Evolutionary conservation across 2,888 invertebrate genomes (phyloP), one percentile per base, ranked within the genome.

Genomic region (Stegophylla sp.): DNA sequence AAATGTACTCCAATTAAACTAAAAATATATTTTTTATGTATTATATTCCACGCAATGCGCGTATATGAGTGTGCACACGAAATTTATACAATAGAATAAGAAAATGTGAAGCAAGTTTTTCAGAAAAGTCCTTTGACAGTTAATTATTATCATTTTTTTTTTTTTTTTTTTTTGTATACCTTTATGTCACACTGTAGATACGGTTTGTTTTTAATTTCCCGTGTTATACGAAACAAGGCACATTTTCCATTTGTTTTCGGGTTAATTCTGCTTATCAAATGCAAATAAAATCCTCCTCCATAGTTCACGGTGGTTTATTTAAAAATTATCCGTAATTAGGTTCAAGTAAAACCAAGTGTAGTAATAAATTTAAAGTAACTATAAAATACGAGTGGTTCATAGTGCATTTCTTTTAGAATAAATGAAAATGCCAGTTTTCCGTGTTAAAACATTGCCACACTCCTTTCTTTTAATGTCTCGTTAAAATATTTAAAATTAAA

Each of bases 61-160:
- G 7, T 7, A 34, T 7, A 51, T 1, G n/a, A n/a, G 15, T 15
- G n/a, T 51, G n/a, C n/a, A 51, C 17, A n/a, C 5, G n/a, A 51
- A 28, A 4, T 66, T 1, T 23, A 15, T 53, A 71, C 71, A 71
- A 71, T 71, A 56, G 53, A 17, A 15, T 0, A 41, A 23, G 20
- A 56, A 56, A 17, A 56, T 72, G n/a, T 72, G 20, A 12, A 72
- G 53, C 56, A 53, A 10, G 10, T 20, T 56, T 56, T 56, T 56
- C 23, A 34, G 43, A 43, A 56, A 56, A 56, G 53, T 41, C 41
- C 34, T 43, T 72, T 72, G 71, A 34, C 3, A 4, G 34, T 34
- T 5, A 34, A 5, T 34, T 34, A n/a, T n/a, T n/a, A n/a, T n/a
- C n/a, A n/a, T n/a, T n/a, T n/a, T n/a, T n/a, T n/a, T n/a, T n/a